Percentiles rank a stretch among this genome's conserved stretches.
Evolutionary conservation across 1,140 invertebrate species (phyloP).

Genomic region (Phocides pigmalion): DNA sequence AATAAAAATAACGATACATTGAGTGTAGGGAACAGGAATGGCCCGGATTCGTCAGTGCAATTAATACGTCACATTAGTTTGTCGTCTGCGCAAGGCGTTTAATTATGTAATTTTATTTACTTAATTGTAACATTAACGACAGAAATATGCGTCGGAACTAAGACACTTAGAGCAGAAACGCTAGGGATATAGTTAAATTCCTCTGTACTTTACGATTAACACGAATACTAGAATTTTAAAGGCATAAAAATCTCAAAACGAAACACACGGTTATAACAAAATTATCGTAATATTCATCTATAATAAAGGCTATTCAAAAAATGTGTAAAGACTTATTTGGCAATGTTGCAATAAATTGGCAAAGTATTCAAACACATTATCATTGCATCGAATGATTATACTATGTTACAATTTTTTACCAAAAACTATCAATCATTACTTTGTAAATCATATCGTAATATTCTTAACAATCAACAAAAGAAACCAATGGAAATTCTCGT

Average conservation of each 20-base stretch:
- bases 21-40: too few relatives aligned
- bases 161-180: conserved; percentile 10
- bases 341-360: conserved; percentile 29
- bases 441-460: too few relatives aligned
- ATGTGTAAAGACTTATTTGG: conserved; percentile 32
- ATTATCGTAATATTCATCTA: conserved; percentile 21
- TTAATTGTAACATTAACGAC: neutral
- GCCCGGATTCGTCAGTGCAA: too few relatives aligned
- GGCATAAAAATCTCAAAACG: conserved; percentile 30
- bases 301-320: conserved; percentile 33
- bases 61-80: neutral
- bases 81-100: neutral
- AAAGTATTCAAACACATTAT: conserved; percentile 14
- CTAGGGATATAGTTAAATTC: conserved; percentile 16
- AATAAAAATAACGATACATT: too few relatives aligned
- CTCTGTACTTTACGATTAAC: conserved; percentile 16
- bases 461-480: too few relatives aligned
- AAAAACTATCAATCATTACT: too few relatives aligned
- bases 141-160: neutral
- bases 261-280: conserved; percentile 26
- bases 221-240: conserved; percentile 19
- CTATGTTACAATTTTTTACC: neutral
- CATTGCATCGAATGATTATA: conserved; percentile 1
- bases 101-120: too few relatives aligned
- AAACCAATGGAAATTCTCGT: too few relatives aligned